Percentiles rank a stretch among this genome's conserved stretches.
Evolutionary conservation across 2,797 vertebrate genomes (phyloP).

Genomic region (Gobionotothen gibberifrons): DNA sequence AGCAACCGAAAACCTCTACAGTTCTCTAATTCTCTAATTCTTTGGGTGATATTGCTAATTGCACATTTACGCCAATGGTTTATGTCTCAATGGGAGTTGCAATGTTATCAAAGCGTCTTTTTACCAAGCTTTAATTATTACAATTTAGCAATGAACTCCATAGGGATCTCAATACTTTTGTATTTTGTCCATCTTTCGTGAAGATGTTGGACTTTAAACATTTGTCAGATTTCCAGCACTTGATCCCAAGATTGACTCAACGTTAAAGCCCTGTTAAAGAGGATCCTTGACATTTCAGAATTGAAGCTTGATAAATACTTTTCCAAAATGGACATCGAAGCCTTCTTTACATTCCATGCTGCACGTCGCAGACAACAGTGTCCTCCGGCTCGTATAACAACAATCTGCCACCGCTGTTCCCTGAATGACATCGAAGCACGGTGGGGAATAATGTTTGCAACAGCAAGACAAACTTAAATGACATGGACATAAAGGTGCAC

Average conservation of each 20-base stretch:
- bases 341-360: constrained; percentile 46
- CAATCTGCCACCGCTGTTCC: constrained; percentile 50
- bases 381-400: constrained; percentile 49
- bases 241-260: neutral
- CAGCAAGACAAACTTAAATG: constrained; percentile 15
- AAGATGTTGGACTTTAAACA: neutral
- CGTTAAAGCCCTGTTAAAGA: neutral
- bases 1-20: too few relatives aligned
- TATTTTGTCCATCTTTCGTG: too few relatives aligned
- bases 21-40: too few relatives aligned
- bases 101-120: too few relatives aligned
- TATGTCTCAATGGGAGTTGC: too few relatives aligned
- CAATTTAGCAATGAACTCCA: too few relatives aligned
- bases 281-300: constrained; percentile 6
- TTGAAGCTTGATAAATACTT: neutral
- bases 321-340: neutral
- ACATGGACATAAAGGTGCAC: neutral
- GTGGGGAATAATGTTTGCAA: constrained; percentile 36
- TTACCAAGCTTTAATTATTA: too few relatives aligned
- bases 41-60: too few relatives aligned
- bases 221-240: neutral
- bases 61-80: too few relatives aligned
- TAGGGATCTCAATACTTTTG: too few relatives aligned
- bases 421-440: constrained; percentile 26
- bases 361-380: constrained; percentile 26